Evolutionary conservation across 1,140 invertebrate species (phyloP).

Genomic region (Pogonognathellus flavescens): DNA sequence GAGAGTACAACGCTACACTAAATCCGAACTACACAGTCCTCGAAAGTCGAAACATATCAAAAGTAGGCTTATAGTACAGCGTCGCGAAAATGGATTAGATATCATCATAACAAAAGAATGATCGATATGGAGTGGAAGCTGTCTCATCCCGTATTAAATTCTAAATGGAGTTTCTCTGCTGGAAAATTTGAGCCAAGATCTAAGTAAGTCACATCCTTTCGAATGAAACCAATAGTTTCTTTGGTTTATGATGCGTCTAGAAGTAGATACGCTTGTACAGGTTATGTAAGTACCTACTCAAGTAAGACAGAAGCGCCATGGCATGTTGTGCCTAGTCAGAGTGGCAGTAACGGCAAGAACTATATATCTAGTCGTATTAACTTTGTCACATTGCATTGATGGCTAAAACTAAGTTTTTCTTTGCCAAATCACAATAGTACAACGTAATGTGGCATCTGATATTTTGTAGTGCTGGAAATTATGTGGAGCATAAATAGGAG

Average conservation of each 20-base stretch:
- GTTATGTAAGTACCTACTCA: neutral
- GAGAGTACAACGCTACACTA: too few relatives aligned
- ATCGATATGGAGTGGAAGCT: neutral
- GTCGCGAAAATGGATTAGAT: neutral
- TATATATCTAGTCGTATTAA: neutral
- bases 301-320: neutral
- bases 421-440: neutral
- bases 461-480: too few relatives aligned
- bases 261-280: neutral
- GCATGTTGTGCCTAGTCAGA: neutral
- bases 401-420: conserved; percentile 14
- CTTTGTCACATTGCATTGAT: conserved; percentile 18
- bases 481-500: neutral
- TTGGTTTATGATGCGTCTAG: conserved; percentile 12
- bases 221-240: conserved; percentile 15
- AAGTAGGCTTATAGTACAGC: too few relatives aligned
- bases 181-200: conserved; percentile 17
- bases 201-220: conserved; percentile 23
- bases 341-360: neutral
- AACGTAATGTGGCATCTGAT: too few relatives aligned
- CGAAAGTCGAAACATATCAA: too few relatives aligned
- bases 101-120: neutral
- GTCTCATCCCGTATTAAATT: neutral
- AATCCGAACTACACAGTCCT: too few relatives aligned
- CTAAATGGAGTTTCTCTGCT: neutral